Evolutionary conservation across 2,888 invertebrate genomes (phyloP), one percentile per base, ranked within the genome.

Genomic region (Strigamia maritima): DNA sequence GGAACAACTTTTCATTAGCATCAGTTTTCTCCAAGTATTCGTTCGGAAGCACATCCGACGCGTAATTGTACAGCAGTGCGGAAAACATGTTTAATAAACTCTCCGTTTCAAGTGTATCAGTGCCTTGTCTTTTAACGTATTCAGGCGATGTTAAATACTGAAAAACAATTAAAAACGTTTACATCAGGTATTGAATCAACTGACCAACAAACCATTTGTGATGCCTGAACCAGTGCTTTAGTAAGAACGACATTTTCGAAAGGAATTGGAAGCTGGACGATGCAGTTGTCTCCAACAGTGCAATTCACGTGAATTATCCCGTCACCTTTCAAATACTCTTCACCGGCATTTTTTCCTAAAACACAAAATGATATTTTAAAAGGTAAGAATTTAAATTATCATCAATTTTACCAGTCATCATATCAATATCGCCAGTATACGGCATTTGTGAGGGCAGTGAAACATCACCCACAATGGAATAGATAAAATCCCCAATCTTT

Each of bases 401-500:
- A 0, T 16, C 1, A 74, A 22, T 74, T 12, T 19, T 26, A 74
- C 74, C 26, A 7, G 49, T 49, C 14, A 49, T 2, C 49, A 49
- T 49, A 6, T 49, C 49, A 2, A 19, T 49, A 24, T 74, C 28
- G n/a, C 24, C 28, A 10, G 74, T 14, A 22, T 76, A 76, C n/a
- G 16, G 12, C 76, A 76, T 76, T 76, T 26, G 76, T 14, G 22
- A 35, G 12, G 76, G 76, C 35, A 35, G n/a, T 22, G n/a, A 31
- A 1, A 76, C 76, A 22, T 76, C 38, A 14, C 76, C 76, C 6
- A 76, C 35, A 8, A 76, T 35, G 3, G 28, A 31, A 19, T 76
- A 76, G n/a, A 76, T 35, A 12, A 76, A 76, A 14, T 76, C 76
- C 7, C 76, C 76, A 16, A 76, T n/a, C n/a, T 76, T 26, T 10